phyloP scores from a whole-genome alignment of 2,113 vertebrate species.

The Pachypanchax playfairii region DNA sequence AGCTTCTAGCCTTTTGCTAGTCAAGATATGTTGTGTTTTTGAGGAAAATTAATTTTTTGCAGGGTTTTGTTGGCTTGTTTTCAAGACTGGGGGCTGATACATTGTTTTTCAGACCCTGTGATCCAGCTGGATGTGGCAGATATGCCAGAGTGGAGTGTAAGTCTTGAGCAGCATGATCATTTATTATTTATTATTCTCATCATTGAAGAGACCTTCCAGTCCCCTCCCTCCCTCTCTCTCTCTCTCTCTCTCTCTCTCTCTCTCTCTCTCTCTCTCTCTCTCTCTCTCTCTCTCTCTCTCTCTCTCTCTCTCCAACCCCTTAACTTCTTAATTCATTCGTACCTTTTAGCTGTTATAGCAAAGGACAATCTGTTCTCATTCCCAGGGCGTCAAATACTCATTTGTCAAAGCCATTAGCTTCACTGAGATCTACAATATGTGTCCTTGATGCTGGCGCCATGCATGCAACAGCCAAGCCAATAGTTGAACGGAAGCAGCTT shows the following conservation, averaged over 20 bases:
- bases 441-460: neutral
- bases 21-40: too few relatives aligned
- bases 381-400: neutral
- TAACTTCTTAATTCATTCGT: slow-evolving; percentile 46
- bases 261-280: slow-evolving; percentile 37
- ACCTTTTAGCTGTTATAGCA: slow-evolving; percentile 38
- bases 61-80: neutral
- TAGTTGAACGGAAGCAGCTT: neutral
- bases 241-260: slow-evolving; percentile 35
- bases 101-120: slow-evolving; percentile 21
- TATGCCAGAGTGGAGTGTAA: slow-evolving; percentile 48
- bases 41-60: too few relatives aligned
- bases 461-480: neutral
- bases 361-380: slow-evolving; percentile 10
- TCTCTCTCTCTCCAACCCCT: slow-evolving; percentile 13
- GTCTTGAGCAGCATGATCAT: slow-evolving; percentile 52
- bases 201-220: slow-evolving; percentile 41
- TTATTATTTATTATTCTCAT: slow-evolving; percentile 70
- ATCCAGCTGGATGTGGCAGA: slow-evolving; percentile 59
- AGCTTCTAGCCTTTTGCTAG: too few relatives aligned
- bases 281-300: slow-evolving; percentile 47
- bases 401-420: slow-evolving; percentile 7
- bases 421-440: neutral
- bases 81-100: slow-evolving; percentile 24
- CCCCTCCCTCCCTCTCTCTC: too few relatives aligned